phyloP scores from a whole-genome alignment of 2,888 invertebrate species.

The Eupithecia subumbrata region DNA sequence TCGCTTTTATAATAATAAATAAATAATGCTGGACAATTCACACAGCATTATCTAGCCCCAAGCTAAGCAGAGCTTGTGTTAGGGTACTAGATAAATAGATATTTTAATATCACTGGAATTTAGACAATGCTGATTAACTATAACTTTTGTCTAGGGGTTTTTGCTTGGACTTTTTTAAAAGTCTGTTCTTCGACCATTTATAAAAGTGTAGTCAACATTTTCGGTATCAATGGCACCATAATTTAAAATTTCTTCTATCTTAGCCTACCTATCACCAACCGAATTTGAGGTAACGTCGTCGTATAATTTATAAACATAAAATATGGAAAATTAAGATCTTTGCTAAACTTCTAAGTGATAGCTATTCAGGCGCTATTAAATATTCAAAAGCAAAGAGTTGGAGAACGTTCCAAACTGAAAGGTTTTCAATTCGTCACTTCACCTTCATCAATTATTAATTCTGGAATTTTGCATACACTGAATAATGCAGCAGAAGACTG shows the following conservation, averaged over 20 bases:
- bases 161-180: neutral
- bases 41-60: no score
- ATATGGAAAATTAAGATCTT: neutral
- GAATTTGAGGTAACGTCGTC: neutral
- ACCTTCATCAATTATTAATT: conserved; percentile 76
- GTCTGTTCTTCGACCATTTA: neutral
- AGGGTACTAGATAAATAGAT: no score
- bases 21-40: no score
- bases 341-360: conserved; percentile 15
- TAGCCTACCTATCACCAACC: neutral
- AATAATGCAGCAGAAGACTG: conserved; percentile 71
- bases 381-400: conserved; percentile 58
- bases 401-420: conserved; percentile 62
- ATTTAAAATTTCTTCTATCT: no score
- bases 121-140: no score
- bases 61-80: no score
- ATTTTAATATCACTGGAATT: neutral
- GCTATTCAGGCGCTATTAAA: conserved; percentile 30
- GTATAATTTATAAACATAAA: neutral
- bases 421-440: conserved; percentile 67
- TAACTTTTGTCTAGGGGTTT: neutral
- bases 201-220: neutral
- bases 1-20: neutral
- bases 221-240: neutral
- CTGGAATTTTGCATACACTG: conserved; percentile 73